phyloP scores from a whole-genome alignment of 2,888 invertebrate species.

The Hyppa rectilinea region DNA sequence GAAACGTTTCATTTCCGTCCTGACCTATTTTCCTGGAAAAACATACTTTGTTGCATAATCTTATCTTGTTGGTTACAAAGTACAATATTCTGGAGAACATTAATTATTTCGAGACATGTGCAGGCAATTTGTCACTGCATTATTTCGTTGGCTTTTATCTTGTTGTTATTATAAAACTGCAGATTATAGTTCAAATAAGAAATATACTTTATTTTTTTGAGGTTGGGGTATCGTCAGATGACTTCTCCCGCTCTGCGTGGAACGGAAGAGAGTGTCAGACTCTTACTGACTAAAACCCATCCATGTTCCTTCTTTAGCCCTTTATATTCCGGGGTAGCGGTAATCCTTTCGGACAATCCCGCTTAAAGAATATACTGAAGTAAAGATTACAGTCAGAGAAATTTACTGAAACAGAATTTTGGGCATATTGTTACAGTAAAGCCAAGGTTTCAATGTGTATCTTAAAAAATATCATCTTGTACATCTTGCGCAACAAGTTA shows the following conservation, averaged over 20 bases:
- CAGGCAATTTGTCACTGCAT: slow-evolving; percentile 19
- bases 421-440: background rate
- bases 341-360: no score
- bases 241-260: no score
- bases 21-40: slow-evolving; percentile 50
- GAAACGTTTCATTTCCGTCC: slow-evolving; percentile 41
- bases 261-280: no score
- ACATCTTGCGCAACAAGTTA: no score
- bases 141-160: slow-evolving; percentile 16
- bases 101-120: slow-evolving; percentile 40
- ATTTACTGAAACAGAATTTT: background rate
- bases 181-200: background rate
- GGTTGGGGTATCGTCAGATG: no score
- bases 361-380: no score
- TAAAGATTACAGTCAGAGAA: background rate
- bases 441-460: background rate
- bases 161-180: background rate
- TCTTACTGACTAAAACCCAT: no score
- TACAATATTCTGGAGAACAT: slow-evolving; percentile 27
- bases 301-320: no score
- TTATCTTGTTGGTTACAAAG: slow-evolving; percentile 28
- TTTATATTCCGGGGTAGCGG: no score
- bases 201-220: no score
- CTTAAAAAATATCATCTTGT: background rate
- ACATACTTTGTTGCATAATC: slow-evolving; percentile 36